These are phyloP conservation scores for Potamarius usumacintae DNA, from an alignment of 2,113 vertebrate genomes.

Conservation along the genomic window DNA sequence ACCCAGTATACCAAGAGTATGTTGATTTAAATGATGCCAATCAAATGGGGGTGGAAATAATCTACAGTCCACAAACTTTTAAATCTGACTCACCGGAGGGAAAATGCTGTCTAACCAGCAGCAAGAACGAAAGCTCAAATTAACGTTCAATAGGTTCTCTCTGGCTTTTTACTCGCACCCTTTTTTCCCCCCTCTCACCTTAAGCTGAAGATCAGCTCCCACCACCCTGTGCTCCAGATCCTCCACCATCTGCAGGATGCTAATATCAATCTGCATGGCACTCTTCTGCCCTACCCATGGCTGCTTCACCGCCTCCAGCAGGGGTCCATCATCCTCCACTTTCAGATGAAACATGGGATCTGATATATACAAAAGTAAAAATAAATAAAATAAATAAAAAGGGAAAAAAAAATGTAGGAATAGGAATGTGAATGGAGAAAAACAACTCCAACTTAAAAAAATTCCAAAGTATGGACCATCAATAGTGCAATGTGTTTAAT, in stretches of 20 bases:
- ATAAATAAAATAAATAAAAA: neutral
- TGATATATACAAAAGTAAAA: constrained; percentile 42
- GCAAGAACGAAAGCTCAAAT: neutral
- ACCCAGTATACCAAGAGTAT: neutral
- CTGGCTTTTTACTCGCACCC: neutral
- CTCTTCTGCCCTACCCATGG: constrained; percentile 82
- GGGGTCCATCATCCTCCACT: constrained; percentile 57
- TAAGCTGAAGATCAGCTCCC: constrained; percentile 86
- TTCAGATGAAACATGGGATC: constrained; percentile 81
- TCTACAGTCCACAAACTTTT: neutral
- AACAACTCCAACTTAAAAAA: neutral
- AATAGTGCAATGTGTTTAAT: neutral
- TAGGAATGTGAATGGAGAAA: neutral
- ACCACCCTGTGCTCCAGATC: constrained; percentile 88
- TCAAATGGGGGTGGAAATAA: neutral
- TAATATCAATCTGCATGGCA: constrained; percentile 81
- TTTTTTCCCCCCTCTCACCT: constrained; percentile 70
- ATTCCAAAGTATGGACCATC: neutral
- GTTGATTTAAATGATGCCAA: neutral
- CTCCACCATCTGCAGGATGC: constrained; percentile 88
- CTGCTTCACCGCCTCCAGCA: constrained; percentile 74
- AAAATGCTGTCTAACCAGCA: neutral
- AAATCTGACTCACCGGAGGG: neutral
- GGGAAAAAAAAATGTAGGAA: neutral
- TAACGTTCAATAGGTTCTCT: neutral